Evolutionary conservation across 2,113 vertebrate genomes (phyloP), one percentile per base, ranked within the genome.

Genomic region (Corythoichthys haematopterus): DNA sequence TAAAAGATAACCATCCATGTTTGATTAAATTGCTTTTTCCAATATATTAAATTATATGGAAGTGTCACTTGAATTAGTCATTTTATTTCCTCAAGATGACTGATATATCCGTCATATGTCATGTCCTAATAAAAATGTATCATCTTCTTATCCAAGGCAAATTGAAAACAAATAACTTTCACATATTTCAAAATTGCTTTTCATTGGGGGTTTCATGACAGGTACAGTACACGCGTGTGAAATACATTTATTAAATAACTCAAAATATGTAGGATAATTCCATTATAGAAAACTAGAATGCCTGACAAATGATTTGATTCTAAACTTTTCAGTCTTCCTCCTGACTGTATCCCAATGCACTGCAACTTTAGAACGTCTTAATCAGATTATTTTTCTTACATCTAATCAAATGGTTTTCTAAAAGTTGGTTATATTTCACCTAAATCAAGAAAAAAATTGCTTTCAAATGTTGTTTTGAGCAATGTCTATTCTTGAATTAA

Each of bases 101-200:
- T 87, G 91, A 80, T 74, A 66, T 74, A 71, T 88, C 87, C 68
- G 71, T 75, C 82, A 82, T 59, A n/a, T 64, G 64, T 59, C 75
- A 66, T n/a, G n/a, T 89, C 72, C 66, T 74, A 87, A 90, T 88
- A 85, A 83, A 85, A 78, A 69, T 72, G 82, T 81, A 89, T 89
- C 79, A 20, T 66, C 80, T 74, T 64, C 77, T 68, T 72, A 88
- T 88, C 79, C 85, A 84, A 83, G 70, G 88, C 87, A 90, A 90
- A 90, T 89, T 89, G 79, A 80, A 87, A 80, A 80, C 57, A 80
- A 83, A 65, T 62, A 62, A 61, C 63, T 78, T 74, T 84, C 64
- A 65, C 2, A 28, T 65, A 65, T 76, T 75, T 65, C 65, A 68
- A 79, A 74, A 69, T 46, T 11, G 43, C 12, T n/a, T 37, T 45